phyloP scores from a whole-genome alignment of 2,797 vertebrate genomes.

The Rhinichthys osculus region DNA sequence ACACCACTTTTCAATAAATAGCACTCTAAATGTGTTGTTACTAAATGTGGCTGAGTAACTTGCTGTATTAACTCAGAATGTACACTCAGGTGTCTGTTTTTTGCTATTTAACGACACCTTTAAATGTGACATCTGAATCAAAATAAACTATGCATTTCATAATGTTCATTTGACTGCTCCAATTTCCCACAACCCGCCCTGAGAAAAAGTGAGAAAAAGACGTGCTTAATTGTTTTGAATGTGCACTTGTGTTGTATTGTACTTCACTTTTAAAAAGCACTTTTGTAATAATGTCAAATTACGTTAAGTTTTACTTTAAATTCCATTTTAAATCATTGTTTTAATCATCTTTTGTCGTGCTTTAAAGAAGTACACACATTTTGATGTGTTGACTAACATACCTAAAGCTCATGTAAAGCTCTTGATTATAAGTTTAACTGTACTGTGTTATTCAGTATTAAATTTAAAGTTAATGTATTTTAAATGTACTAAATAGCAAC shows the following conservation, averaged over 20 bases:
- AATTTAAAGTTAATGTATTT: too few species aligned
- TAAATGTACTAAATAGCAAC: too few species aligned
- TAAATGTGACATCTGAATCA: too few species aligned
- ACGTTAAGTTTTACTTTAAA: background rate
- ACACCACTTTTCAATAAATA: too few species aligned
- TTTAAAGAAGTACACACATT: background rate
- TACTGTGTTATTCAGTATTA: background rate
- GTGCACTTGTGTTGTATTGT: background rate
- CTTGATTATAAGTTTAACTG: background rate
- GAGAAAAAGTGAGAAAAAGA: too few species aligned
- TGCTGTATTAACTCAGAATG: too few species aligned
- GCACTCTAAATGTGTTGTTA: too few species aligned
- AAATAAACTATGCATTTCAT: too few species aligned
- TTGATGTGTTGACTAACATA: background rate
- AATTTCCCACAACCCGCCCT: background rate
- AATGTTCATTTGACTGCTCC: too few species aligned
- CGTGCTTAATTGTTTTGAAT: background rate
- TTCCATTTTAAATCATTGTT: background rate
- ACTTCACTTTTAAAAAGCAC: background rate
- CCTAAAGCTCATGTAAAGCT: background rate
- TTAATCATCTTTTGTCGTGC: background rate
- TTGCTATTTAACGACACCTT: too few species aligned
- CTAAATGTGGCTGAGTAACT: too few species aligned
- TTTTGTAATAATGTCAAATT: background rate
- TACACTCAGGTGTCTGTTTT: too few species aligned